A percentile compares a stretch with the other conserved stretches of the same genome.
Evolutionary conservation across 2,113 vertebrate species (phyloP).

Genomic region (Dasyurus viverrinus): DNA sequence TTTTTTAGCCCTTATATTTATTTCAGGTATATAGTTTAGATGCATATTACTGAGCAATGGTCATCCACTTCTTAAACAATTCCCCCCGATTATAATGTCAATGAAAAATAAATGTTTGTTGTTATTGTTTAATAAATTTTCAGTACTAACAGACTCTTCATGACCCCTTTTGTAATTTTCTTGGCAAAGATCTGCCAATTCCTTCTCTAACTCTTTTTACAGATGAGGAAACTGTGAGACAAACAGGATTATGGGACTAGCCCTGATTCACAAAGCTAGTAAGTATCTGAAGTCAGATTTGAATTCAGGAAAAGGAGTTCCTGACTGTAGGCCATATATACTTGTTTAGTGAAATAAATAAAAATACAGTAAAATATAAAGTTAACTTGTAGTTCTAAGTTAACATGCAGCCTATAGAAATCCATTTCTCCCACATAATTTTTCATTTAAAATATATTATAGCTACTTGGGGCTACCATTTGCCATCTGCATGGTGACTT

Average conservation of each 20-base stretch:
- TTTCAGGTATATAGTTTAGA: too few relatives aligned
- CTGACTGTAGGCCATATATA: background rate
- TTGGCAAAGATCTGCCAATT: background rate
- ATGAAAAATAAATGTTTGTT: background rate
- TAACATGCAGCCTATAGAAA: background rate
- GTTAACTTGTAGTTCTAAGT: background rate
- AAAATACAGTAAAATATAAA: background rate
- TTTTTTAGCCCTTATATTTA: too few relatives aligned
- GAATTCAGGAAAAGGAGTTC: background rate
- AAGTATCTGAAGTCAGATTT: background rate
- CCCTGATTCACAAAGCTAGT: background rate
- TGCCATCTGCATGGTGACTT: background rate
- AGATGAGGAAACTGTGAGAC: background rate
- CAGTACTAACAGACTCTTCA: background rate
- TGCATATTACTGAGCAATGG: too few relatives aligned
- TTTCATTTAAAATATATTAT: background rate
- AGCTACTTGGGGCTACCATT: background rate
- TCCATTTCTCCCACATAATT: background rate
- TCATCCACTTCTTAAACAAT: background rate
- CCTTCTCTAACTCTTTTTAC: background rate
- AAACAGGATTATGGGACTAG: background rate
- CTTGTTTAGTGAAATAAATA: background rate
- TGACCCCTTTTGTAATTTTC: background rate
- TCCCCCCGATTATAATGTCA: background rate
- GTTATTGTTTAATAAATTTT: background rate